Base-by-base conservation (phyloP, 2,113 vertebrate species). In the Periophthalmus modestus region DNA sequence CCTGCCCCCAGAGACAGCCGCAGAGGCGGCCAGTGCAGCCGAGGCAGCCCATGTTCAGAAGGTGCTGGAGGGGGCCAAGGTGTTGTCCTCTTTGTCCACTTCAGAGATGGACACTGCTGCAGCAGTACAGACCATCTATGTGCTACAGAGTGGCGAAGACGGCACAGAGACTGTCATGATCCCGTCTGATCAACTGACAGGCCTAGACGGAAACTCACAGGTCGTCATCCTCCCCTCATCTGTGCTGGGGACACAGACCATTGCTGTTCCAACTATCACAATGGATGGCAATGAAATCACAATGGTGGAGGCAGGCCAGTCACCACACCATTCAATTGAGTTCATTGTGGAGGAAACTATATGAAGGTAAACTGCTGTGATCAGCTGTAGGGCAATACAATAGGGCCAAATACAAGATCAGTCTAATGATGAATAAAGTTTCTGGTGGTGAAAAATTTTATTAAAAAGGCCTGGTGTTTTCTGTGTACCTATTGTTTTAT, bases 311-410 rank as follows among this genome's bases (percentile, higher is more conserved):
- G 83, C 89, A 0, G 72, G 82, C 72, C 90, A 93, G 33, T 86
- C 93, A 0, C 89, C 91, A 0, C 89, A 91, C 58, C 93, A 94
- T 28, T 81, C 93, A 73, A 93, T 94, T 5, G 94, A 94, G 88
- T 93, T 94, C 72, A 93, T 94, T 21, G 89, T 94, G 50, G 94
- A 94, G 78, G 92, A 94, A 80, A 93, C 92, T 0, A 88, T 93
- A 23, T 93, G 75, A 83, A 70, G 19, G 2, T 13, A 18, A 28
- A 43, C 0, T 18, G 24, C 36, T 21, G 33, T 28, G 12, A 59
- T 28, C n/a, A 57, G 36, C 63, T 15, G 39, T 67, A 28, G 62
- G 47, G 14, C 52, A 62, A 21, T n/a, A 52, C 5, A 11, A 50
- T 21, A 4, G 34, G 74, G 13, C 18, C 59, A 15, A 77, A 69